These are phyloP conservation scores for Myiotriccus ornatus DNA, from an alignment of 2,797 vertebrate species.

Conservation along the genomic window DNA sequence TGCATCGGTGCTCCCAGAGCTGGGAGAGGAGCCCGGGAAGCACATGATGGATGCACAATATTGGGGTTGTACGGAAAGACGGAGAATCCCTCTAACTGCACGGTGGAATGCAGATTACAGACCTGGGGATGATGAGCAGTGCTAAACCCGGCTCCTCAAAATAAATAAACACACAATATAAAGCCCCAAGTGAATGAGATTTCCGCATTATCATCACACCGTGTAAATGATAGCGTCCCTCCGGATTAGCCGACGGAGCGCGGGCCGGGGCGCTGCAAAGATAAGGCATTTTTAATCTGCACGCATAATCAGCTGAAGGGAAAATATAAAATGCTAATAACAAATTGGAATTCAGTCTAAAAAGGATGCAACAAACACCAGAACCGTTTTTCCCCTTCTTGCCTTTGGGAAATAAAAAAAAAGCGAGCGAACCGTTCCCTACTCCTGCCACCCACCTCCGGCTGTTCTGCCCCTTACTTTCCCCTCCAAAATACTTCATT, in stretches of 20 bases:
- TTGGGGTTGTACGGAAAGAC: neutral
- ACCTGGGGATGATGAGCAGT: neutral
- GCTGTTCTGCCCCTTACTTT: neutral
- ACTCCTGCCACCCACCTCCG: rapidly evolving
- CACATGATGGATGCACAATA: rapidly evolving
- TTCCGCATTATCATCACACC: neutral
- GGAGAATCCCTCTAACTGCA: constrained; percentile 2
- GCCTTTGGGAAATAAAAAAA: neutral
- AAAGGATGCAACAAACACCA: constrained; percentile 13
- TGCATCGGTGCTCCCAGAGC: neutral
- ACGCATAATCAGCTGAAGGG: neutral
- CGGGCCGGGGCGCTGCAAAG: neutral
- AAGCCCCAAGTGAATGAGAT: constrained; percentile 24
- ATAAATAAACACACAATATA: neutral
- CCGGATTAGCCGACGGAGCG: neutral
- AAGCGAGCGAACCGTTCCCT: neutral
- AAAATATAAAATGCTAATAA: constrained; percentile 48
- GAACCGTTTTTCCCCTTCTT: neutral
- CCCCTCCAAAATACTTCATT: neutral
- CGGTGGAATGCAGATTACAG: neutral
- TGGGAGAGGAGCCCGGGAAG: neutral
- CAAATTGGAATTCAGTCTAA: constrained; percentile 9
- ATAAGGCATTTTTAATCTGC: constrained; percentile 43
- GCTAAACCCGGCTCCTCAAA: neutral
- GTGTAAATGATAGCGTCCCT: constrained; percentile 54